These are phyloP conservation scores for Andrena camellia DNA, from an alignment of 2,888 invertebrate species.

Conservation along the genomic window DNA sequence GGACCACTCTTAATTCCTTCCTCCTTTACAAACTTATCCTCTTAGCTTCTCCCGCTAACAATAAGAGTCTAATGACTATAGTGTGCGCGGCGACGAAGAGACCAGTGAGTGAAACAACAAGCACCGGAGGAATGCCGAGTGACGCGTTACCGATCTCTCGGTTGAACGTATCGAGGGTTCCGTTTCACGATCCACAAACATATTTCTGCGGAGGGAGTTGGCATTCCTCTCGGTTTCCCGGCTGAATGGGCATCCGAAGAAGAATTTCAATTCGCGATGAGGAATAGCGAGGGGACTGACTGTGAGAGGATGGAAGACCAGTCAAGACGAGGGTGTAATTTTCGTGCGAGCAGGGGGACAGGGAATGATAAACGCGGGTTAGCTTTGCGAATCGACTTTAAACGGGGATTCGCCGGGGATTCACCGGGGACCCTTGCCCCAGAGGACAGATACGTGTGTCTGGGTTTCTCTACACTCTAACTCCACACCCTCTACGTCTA, in stretches of 20 bases:
- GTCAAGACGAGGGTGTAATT: constrained; percentile 29
- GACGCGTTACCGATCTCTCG: constrained; percentile 29
- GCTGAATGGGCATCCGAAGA: constrained; percentile 5
- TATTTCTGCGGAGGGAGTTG: neutral
- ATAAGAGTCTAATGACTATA: too few species aligned
- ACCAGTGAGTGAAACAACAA: neutral
- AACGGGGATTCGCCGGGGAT: constrained; percentile 29
- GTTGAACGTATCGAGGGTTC: constrained; percentile 18
- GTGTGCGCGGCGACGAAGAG: neutral
- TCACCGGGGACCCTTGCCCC: constrained; percentile 22
- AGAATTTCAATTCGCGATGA: constrained; percentile 43
- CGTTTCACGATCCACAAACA: neutral
- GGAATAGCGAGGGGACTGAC: neutral
- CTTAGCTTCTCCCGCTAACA: too few species aligned
- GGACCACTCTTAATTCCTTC: too few species aligned
- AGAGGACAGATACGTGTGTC: constrained; percentile 31
- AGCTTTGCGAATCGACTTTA: constrained; percentile 54
- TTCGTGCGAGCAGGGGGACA: neutral
- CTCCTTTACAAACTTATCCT: too few species aligned
- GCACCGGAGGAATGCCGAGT: neutral
- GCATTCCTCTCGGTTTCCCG: constrained; percentile 22
- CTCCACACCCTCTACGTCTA: too few species aligned
- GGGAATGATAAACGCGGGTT: constrained; percentile 32
- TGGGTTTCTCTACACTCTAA: neutral
- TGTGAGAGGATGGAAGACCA: neutral